phyloP scores from a whole-genome alignment of 2,888 invertebrate species.

The Lasioglossum pauxillum region DNA sequence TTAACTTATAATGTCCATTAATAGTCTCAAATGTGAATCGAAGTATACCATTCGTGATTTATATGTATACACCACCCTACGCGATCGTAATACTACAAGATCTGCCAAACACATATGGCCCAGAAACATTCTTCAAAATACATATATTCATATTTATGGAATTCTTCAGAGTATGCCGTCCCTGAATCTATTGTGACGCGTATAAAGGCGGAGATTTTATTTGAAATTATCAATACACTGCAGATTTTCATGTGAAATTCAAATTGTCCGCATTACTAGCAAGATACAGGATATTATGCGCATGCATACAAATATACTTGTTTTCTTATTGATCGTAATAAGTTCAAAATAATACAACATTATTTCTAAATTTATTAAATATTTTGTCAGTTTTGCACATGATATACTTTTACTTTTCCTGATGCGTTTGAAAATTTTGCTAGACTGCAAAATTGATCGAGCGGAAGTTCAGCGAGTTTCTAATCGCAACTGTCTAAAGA shows the following conservation, averaged over 20 bases:
- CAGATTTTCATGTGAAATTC: not conserved
- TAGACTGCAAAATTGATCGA: not conserved
- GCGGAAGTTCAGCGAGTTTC: not conserved
- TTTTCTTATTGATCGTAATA: too few relatives aligned
- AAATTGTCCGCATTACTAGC: not conserved
- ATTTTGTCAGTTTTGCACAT: not conserved
- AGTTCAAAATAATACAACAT: too few relatives aligned
- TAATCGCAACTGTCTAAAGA: not conserved
- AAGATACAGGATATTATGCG: too few relatives aligned
- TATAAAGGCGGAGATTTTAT: not conserved
- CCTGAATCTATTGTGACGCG: not conserved
- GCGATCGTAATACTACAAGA: not conserved
- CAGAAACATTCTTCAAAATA: not conserved
- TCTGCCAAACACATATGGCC: not conserved
- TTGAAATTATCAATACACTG: not conserved
- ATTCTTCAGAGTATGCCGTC: not conserved
- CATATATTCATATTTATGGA: slow-evolving; percentile 4
- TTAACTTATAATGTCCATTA: not conserved
- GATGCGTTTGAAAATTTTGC: too few relatives aligned
- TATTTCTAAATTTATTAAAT: not conserved
- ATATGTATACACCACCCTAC: not conserved
- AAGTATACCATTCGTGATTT: not conserved
- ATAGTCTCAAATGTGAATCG: not conserved
- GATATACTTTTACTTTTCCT: not conserved
- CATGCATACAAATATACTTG: too few relatives aligned